These are phyloP conservation scores for Drosophila eohydei DNA, from an alignment of 2,888 invertebrate genomes.

Conservation along the genomic window DNA sequence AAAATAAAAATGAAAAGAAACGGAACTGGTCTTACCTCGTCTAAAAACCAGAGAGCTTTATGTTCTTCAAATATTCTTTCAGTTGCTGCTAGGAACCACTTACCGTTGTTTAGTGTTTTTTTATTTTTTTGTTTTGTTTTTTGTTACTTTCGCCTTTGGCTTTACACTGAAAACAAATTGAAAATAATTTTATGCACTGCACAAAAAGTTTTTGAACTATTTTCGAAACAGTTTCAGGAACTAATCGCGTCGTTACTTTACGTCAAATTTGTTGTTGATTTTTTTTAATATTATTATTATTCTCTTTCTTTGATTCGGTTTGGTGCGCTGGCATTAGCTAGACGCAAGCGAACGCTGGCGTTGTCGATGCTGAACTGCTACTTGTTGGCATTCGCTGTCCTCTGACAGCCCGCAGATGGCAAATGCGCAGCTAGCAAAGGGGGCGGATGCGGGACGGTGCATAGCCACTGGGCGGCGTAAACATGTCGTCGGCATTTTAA, in stretches of 20 bases:
- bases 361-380: conserved; percentile 77
- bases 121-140: neutral
- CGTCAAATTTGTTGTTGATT: conserved; percentile 1
- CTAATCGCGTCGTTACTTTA: neutral
- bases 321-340: conserved; percentile 45
- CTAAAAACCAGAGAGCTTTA: conserved; percentile 4
- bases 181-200: conserved; percentile 7
- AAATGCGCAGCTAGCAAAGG: conserved; percentile 25
- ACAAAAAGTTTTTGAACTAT: neutral
- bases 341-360: conserved; percentile 73
- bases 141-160: neutral
- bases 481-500: conserved; percentile 36
- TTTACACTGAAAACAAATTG: conserved; percentile 4
- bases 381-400: conserved; percentile 73
- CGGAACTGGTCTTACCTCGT: neutral
- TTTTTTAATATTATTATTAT: neutral
- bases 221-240: neutral
- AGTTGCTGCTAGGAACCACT: conserved; percentile 15
- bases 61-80: conserved; percentile 6
- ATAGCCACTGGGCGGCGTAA: conserved; percentile 12
- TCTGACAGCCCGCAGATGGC: conserved; percentile 60
- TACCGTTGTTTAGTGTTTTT: conserved; percentile 18
- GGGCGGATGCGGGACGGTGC: neutral
- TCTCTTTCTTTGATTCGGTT: conserved; percentile 7
- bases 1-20: neutral